Percentiles rank a stretch among this genome's conserved stretches.
Conservation (phyloP, 1,140 invertebrate species). For the Drosophila athabasca region DNA sequence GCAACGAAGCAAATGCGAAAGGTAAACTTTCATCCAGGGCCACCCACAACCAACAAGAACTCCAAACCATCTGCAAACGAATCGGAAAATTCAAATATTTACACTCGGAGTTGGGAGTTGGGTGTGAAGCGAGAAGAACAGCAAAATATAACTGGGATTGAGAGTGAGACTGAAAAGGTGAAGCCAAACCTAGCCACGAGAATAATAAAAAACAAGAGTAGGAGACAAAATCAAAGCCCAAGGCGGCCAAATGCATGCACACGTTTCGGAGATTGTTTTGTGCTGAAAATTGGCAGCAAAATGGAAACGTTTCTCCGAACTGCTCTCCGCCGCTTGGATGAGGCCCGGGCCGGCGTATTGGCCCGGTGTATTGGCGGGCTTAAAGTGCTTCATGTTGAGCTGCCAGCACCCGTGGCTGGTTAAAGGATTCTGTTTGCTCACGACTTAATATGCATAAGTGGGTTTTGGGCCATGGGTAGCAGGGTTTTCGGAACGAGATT, state of each 20-base stretch:
- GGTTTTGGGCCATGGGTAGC: background rate
- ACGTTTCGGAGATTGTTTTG: conserved; percentile 44
- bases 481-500: background rate
- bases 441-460: conserved; percentile 30
- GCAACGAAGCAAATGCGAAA: conserved; percentile 18
- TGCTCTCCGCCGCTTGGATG: conserved; percentile 1
- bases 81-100: conserved; percentile 67
- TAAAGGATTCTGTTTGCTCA: conserved; percentile 52
- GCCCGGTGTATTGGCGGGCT: background rate
- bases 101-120: conserved; percentile 37
- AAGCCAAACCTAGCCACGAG: background rate
- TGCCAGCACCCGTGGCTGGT: conserved; percentile 27
- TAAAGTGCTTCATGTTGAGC: conserved; percentile 19
- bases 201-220: background rate
- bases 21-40: conserved; percentile 19
- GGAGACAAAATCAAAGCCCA: conserved; percentile 32
- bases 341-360: background rate
- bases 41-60: background rate
- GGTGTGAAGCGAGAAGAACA: conserved; percentile 38
- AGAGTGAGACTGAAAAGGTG: conserved; percentile 1
- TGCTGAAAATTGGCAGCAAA: conserved; percentile 22
- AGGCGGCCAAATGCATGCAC: conserved; percentile 54
- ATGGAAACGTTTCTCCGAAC: conserved; percentile 6
- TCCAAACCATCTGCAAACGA: conserved; percentile 35
- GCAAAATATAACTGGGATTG: background rate